phyloP scores from a whole-genome alignment of 2,797 vertebrate genomes.

The Triplophysa yarkandensis region DNA sequence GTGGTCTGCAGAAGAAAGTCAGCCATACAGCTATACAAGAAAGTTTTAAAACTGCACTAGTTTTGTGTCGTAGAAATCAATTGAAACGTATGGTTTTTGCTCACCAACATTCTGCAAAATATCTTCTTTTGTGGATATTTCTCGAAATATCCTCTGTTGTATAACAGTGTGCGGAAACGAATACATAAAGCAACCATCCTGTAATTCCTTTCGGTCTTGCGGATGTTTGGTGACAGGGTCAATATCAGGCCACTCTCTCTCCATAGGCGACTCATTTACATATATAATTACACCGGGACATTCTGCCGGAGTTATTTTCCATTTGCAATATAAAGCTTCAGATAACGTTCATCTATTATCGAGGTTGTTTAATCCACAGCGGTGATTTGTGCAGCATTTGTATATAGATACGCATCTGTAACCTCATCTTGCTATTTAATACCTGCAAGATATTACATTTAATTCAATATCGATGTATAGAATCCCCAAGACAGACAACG shows the following conservation, averaged over 20 bases:
- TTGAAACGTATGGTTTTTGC: too few relatives aligned
- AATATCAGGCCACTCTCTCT: constrained; percentile 27
- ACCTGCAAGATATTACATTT: neutral
- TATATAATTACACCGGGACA: neutral
- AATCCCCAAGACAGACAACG: neutral
- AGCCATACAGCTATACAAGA: too few relatives aligned
- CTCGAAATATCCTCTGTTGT: neutral
- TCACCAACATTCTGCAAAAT: too few relatives aligned
- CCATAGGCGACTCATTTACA: constrained; percentile 24
- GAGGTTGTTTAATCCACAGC: neutral
- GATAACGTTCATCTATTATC: neutral
- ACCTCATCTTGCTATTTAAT: neutral
- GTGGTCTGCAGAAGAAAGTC: too few relatives aligned
- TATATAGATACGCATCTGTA: neutral
- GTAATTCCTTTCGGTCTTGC: constrained; percentile 30
- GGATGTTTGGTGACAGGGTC: constrained; percentile 33
- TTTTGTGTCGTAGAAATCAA: too few relatives aligned
- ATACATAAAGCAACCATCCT: constrained; percentile 14
- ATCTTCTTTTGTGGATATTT: neutral
- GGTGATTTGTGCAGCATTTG: neutral
- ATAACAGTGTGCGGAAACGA: neutral
- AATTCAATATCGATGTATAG: constrained; percentile 50
- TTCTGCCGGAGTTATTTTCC: neutral
- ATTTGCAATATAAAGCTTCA: neutral
- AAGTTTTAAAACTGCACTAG: too few relatives aligned